Evolutionary conservation across 2,797 vertebrate genomes (phyloP).

Genomic region (Serranus cabrilla): DNA sequence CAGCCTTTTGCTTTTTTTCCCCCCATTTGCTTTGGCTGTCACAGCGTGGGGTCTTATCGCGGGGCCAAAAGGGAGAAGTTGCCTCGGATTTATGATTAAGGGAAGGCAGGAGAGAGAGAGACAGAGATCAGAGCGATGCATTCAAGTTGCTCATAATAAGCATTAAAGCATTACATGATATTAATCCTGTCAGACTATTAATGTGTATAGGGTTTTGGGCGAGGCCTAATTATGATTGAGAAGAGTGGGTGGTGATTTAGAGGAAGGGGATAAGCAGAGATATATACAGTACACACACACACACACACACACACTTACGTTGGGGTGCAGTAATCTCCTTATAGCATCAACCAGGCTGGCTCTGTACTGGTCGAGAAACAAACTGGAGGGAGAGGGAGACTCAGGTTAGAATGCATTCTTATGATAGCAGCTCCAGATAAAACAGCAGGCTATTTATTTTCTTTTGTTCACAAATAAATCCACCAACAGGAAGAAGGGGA

Average conservation of each 20-base stretch:
- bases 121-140: slow-evolving; percentile 95
- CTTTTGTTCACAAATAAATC: slow-evolving; percentile 82
- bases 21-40: slow-evolving; percentile 92
- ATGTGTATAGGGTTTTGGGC: slow-evolving; percentile 91
- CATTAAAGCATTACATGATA: slow-evolving; percentile 99
- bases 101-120: slow-evolving; percentile 83
- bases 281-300: slow-evolving; percentile 62
- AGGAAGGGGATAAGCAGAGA: slow-evolving; percentile 61
- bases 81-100: slow-evolving; percentile 93
- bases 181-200: slow-evolving; percentile 98
- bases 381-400: slow-evolving; percentile 85
- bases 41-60: slow-evolving; percentile 92
- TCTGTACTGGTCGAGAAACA: slow-evolving; percentile 99
- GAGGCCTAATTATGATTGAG: slow-evolving; percentile 94
- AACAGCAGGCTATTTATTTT: slow-evolving; percentile 88
- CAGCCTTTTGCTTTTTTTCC: slow-evolving; percentile 84
- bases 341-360: slow-evolving; percentile 97
- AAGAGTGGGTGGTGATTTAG: slow-evolving; percentile 85
- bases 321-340: slow-evolving; percentile 97
- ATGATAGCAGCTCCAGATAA: slow-evolving; percentile 89
- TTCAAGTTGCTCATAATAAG: slow-evolving; percentile 98
- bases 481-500: slow-evolving; percentile 62
- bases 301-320: slow-evolving; percentile 90
- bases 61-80: slow-evolving; percentile 95
- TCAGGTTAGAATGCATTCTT: slow-evolving; percentile 91